Evolutionary conservation across 2,888 invertebrate genomes (phyloP), one percentile per base, ranked within the genome.

Genomic region (Scaptomyza flava): DNA sequence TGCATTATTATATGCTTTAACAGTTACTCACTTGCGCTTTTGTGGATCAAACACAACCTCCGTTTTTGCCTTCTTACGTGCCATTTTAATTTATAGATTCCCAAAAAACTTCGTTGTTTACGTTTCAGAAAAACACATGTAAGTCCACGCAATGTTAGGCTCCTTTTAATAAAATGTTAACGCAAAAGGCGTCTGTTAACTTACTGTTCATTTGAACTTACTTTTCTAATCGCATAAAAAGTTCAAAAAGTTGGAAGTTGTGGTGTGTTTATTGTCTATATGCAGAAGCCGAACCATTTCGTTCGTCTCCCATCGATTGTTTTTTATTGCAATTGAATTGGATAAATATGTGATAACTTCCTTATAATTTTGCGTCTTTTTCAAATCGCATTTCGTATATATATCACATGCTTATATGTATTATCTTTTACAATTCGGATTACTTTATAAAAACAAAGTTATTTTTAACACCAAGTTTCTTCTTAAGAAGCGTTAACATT

Each of bases 21-120:
- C 8, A 20, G 7, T n/a, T 34, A 89, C 87, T 91, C 92, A 95
- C 95, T 92, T 93, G 90, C 95, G 91, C 77, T 94, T 94, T 9
- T 93, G 91, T 76, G 93, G 93, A 90, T 95, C 94, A 71, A 95
- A 95, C 1, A 94, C 93, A 38, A 95, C 66, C 61, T 90, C 91
- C 1, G 89, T 47, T 56, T 90, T 90, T 14, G 54, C 23, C 56
- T 80, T 84, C 60, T 90, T 88, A 3, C 89, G 79, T 11, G 80
- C 68, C 90, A 90, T 90, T 72, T 65, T 66, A 17, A 42, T 27
- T 45, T 14, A 5, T 2, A 30, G 5, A 11, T 50, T 47, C 8
- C 14, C 1, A 38, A 38, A 53, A 50, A 52, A 63, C 68, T 68
- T 72, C 75, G 75, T 68, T 78, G 75, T 79, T 78, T 78, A 75